Conservation (phyloP, 2,888 invertebrate species). For the Mesoligia furuncula region DNA sequence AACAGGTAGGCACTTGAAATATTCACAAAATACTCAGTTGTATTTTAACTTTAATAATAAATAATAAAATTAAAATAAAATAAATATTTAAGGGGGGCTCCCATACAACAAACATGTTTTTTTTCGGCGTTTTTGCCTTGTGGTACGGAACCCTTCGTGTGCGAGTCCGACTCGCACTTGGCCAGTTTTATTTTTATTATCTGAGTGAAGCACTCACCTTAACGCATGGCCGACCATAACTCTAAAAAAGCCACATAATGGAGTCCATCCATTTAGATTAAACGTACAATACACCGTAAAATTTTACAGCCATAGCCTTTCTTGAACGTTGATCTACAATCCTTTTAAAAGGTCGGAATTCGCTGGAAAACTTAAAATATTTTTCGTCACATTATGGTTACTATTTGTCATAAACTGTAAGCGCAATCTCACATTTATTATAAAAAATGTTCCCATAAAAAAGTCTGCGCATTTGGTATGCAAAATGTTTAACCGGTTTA, state of each 20-base stretch:
- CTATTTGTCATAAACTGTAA: constrained; percentile 36
- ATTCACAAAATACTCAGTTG: too few relatives aligned
- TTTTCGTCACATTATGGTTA: constrained; percentile 30
- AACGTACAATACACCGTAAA: constrained; percentile 66
- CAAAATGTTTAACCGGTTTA: constrained; percentile 69
- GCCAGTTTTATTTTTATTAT: constrained; percentile 46
- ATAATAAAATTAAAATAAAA: too few relatives aligned
- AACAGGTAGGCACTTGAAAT: too few relatives aligned
- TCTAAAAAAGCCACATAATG: constrained; percentile 60
- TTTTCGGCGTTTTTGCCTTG: too few relatives aligned
- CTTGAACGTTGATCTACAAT: constrained; percentile 44
- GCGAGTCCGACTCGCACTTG: too few relatives aligned
- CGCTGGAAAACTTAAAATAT: constrained; percentile 29
- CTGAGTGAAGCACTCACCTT: constrained; percentile 48
- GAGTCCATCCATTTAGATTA: constrained; percentile 70
- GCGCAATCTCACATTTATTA: constrained; percentile 56
- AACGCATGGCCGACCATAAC: constrained; percentile 61
- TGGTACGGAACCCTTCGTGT: too few relatives aligned
- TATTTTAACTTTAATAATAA: too few relatives aligned
- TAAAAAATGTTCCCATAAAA: constrained; percentile 50
- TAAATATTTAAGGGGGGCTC: too few relatives aligned
- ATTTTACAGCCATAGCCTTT: constrained; percentile 63
- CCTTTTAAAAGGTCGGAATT: constrained; percentile 41
- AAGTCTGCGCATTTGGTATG: constrained; percentile 64
- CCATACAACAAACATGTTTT: too few relatives aligned